These are phyloP conservation scores for Apis mellifera DNA, from an alignment of 1,140 invertebrate genomes.

Conservation along the genomic window Amel_HAv3.1 CM009939.2:3641001-3641500, in stretches of 20 bases:
- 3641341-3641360: too few relatives aligned
- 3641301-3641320: too few relatives aligned
- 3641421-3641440: not conserved
- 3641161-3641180: not conserved
- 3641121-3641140: conserved; percentile 27
- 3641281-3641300: too few relatives aligned
- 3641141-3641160: conserved; percentile 6
- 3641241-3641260: too few relatives aligned
- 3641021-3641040: conserved; percentile 32
- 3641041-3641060: conserved; percentile 36
- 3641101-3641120: conserved; percentile 35
- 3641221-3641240: not conserved
- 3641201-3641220: not conserved
- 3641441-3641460: not conserved
- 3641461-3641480: too few relatives aligned
- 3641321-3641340: too few relatives aligned
- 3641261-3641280: too few relatives aligned
- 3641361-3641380: too few relatives aligned
- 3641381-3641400: too few relatives aligned
- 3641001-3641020: conserved; percentile 29
- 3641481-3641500: not conserved
- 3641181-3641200: not conserved
- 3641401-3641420: too few relatives aligned
- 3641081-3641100: conserved; percentile 55
- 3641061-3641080: conserved; percentile 47